These are phyloP conservation scores for Hypsopygia costalis DNA, from an alignment of 2,888 invertebrate species.

Conservation along the genomic window DNA sequence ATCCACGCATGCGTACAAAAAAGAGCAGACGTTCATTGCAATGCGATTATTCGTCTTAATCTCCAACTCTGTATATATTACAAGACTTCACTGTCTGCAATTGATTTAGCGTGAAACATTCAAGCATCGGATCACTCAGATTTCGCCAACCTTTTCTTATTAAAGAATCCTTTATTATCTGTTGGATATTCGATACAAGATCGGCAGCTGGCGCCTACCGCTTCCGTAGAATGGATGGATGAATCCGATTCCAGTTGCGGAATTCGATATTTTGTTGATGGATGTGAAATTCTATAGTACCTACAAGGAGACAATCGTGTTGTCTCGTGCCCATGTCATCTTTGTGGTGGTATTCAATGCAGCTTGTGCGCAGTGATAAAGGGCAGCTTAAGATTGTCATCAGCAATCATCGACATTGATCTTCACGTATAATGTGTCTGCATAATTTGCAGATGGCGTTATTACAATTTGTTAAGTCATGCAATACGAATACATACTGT, in stretches of 20 bases:
- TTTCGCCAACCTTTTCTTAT: constrained; percentile 63
- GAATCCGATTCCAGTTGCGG: constrained; percentile 51
- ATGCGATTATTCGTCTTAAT: constrained; percentile 49
- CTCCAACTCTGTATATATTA: constrained; percentile 52
- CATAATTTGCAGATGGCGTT: constrained; percentile 7
- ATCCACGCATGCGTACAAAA: constrained; percentile 1
- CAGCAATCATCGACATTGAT: constrained; percentile 19
- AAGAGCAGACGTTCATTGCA: constrained; percentile 29
- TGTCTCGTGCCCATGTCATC: constrained; percentile 68
- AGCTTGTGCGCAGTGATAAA: constrained; percentile 50
- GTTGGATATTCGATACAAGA: constrained; percentile 57
- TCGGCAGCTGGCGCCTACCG: constrained; percentile 72
- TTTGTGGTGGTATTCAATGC: constrained; percentile 57
- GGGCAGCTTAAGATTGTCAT: constrained; percentile 36
- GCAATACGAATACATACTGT: too few relatives aligned
- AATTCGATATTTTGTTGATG: constrained; percentile 74
- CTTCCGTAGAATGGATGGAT: constrained; percentile 65
- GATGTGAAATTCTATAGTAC: constrained; percentile 65
- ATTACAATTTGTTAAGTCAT: too few relatives aligned
- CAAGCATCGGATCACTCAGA: constrained; percentile 45
- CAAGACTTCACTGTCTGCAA: constrained; percentile 60
- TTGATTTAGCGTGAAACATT: constrained; percentile 73
- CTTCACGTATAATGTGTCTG: background rate
- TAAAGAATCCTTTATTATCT: constrained; percentile 68
- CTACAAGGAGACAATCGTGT: constrained; percentile 47